Evolutionary conservation across 2,113 vertebrate species (phyloP), one percentile per base, ranked within the genome.

Genomic region (Sciurus niger): DNA sequence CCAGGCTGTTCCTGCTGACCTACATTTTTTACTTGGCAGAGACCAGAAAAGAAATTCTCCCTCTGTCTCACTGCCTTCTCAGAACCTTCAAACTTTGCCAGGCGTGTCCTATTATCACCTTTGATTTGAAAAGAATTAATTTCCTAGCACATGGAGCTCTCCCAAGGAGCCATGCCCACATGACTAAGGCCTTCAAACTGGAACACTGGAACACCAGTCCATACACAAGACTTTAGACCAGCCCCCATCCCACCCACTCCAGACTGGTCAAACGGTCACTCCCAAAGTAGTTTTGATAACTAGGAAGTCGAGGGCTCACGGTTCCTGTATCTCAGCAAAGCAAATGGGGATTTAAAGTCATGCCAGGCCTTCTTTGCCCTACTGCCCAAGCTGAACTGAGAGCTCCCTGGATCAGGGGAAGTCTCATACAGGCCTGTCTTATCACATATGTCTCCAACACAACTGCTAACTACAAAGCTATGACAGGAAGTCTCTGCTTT

Each of bases 51-150:
- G 79, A 95, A 94, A 70, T 84, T 72, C 43, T 95, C 43, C 53
- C 51, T 82, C 60, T 28, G 17, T 77, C 80, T 78, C 40, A 4
- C 4, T 46, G 82, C 46, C 65, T 55, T 53, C 90, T 89, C 63
- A 43, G 48, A n/a, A 53, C 55, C 74, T 34, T 89, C 78, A 37
- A 48, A 70, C 73, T 25, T 67, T 74, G 82, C 83, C 93, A 46
- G 32, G 34, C 48, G 60, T 48, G 82, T 84, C 80, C 88, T 86
- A 74, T 89, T 95, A 96, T 65, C 95, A 90, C 84, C 74, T 94
- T 55, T 74, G 46, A 83, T 78, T 92, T 94, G 95, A 74, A 77
- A 87, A 65, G 89, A 96, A 96, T 34, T 83, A 32, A 97, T 96
- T 95, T 97, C 95, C 84, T 67, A 82, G 68, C 58, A 55, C 48